Conservation (phyloP, 1,140 invertebrate species). For the Neuroterus valhalla region DNA sequence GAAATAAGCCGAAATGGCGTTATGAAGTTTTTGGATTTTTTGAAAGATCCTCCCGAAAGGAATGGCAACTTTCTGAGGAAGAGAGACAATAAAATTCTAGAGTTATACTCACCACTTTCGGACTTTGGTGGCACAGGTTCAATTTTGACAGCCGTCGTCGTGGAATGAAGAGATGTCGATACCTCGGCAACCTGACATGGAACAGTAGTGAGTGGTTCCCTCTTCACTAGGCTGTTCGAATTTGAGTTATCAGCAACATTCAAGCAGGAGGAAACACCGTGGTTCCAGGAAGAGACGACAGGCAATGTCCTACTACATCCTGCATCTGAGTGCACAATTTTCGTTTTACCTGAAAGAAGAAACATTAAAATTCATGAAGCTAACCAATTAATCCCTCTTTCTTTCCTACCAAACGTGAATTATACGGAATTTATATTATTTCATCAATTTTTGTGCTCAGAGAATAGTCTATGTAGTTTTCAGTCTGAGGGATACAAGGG, state of each 20-base stretch:
- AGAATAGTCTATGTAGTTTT: no score
- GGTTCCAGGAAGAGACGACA: slow-evolving; percentile 69
- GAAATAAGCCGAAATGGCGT: no score
- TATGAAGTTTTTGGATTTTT: no score
- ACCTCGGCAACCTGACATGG: slow-evolving; percentile 81
- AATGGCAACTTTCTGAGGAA: no score
- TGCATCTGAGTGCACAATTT: slow-evolving; percentile 68
- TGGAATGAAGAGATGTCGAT: slow-evolving; percentile 78
- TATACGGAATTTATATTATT: not conserved
- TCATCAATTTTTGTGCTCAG: no score
- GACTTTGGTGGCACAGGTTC: slow-evolving; percentile 68
- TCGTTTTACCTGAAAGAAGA: slow-evolving; percentile 66
- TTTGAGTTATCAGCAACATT: slow-evolving; percentile 49
- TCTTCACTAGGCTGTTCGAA: slow-evolving; percentile 73
- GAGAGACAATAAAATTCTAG: not conserved
- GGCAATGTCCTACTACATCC: slow-evolving; percentile 71
- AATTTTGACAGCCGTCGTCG: slow-evolving; percentile 71
- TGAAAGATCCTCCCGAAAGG: no score
- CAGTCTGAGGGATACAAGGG: no score
- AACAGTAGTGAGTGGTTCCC: slow-evolving; percentile 75
- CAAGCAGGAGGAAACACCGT: slow-evolving; percentile 52
- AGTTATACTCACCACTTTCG: slow-evolving; percentile 65
- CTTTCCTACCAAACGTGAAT: no score
- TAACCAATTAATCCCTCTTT: no score
- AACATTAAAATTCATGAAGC: no score